Evolutionary conservation across 2,113 vertebrate genomes (phyloP).

Genomic region (Psilopogon haemacephalus): DNA sequence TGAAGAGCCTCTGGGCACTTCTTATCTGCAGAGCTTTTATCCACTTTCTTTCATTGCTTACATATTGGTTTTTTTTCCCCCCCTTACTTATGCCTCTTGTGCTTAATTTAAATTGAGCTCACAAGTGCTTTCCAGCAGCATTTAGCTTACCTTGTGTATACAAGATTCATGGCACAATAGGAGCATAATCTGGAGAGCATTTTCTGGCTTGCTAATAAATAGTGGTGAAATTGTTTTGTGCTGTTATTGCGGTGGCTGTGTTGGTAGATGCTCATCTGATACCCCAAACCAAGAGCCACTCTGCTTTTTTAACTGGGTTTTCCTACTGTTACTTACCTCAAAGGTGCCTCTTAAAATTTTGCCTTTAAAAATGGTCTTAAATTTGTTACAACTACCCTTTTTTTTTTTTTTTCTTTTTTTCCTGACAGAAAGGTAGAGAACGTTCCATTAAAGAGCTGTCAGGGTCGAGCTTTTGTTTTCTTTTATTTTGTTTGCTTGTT

Average conservation of each 20-base stretch:
- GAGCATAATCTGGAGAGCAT: not conserved
- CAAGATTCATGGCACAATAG: not conserved
- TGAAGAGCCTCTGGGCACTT: not conserved
- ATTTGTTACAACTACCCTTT: too few relatives aligned
- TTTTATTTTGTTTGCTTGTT: too few relatives aligned
- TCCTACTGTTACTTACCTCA: too few relatives aligned
- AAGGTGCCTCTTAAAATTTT: too few relatives aligned
- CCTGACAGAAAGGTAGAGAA: too few relatives aligned
- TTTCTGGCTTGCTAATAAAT: not conserved
- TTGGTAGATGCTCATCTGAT: not conserved
- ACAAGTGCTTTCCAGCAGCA: not conserved
- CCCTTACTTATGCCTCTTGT: not conserved
- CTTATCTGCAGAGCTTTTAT: slow-evolving; percentile 11
- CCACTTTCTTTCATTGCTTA: not conserved
- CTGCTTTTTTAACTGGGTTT: too few relatives aligned
- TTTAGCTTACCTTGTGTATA: not conserved
- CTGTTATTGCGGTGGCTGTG: not conserved
- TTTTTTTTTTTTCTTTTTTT: too few relatives aligned
- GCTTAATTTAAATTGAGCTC: slow-evolving; percentile 1
- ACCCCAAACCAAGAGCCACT: not conserved
- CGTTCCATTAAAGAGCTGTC: too few relatives aligned
- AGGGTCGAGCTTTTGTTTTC: too few relatives aligned
- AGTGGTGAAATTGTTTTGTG: not conserved
- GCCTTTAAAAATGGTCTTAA: too few relatives aligned
- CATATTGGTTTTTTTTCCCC: not conserved